phyloP scores from a whole-genome alignment of 2,113 vertebrate species.

The Phrynosoma blainvillii region DNA sequence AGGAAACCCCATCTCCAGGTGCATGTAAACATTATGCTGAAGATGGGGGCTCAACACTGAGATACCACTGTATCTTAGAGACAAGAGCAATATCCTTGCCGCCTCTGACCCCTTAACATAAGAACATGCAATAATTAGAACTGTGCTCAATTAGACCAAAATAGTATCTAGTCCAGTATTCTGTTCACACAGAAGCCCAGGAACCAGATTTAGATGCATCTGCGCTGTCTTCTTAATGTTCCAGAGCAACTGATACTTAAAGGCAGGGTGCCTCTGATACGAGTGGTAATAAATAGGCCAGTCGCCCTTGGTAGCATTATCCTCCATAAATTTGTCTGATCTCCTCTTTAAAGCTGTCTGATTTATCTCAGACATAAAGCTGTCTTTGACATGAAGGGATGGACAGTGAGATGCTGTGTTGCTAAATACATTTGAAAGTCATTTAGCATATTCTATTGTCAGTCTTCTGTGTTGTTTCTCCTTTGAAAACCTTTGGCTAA shows the following conservation, averaged over 20 bases:
- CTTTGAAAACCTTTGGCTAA: constrained; percentile 3
- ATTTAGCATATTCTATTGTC: neutral
- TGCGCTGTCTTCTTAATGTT: neutral
- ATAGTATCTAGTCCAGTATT: too few species aligned
- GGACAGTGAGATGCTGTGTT: neutral
- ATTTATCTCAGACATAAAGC: neutral
- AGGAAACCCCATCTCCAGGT: neutral
- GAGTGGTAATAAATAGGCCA: neutral
- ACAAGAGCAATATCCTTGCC: neutral
- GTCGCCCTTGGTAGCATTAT: neutral
- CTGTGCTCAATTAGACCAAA: too few species aligned
- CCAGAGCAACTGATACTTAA: neutral
- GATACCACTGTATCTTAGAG: neutral
- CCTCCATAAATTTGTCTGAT: neutral
- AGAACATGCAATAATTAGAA: too few species aligned
- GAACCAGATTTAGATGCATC: too few species aligned
- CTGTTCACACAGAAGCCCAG: too few species aligned
- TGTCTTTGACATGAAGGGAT: neutral
- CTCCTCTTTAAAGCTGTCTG: neutral
- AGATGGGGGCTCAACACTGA: neutral
- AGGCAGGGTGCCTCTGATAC: neutral
- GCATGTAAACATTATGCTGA: neutral
- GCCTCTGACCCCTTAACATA: neutral
- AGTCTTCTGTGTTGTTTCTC: neutral
- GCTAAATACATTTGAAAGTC: neutral